These are phyloP conservation scores for Nomada goodeniana DNA, from an alignment of 2,888 invertebrate genomes.

Conservation along the genomic window DNA sequence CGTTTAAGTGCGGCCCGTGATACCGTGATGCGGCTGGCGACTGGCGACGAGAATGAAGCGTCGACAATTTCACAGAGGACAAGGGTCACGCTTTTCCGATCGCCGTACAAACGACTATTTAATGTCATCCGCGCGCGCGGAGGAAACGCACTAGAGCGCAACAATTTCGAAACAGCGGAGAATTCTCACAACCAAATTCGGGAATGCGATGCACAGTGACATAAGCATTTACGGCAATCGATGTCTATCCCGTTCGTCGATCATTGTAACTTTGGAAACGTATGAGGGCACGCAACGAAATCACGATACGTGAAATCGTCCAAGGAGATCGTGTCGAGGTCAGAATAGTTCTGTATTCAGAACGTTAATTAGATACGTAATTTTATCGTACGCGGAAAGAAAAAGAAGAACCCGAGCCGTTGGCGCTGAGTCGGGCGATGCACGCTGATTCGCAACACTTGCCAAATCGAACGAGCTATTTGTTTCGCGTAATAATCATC, in stretches of 20 bases:
- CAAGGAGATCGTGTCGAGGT: slow-evolving; percentile 57
- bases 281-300: slow-evolving; percentile 40
- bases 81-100: background rate
- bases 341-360: slow-evolving; percentile 58
- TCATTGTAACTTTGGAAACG: slow-evolving; percentile 44
- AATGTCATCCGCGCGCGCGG: background rate
- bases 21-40: background rate
- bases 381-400: slow-evolving; percentile 60
- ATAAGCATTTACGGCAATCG: background rate
- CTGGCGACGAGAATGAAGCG: slow-evolving; percentile 16
- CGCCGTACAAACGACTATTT: no score
- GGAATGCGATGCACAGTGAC: background rate
- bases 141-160: no score
- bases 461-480: background rate
- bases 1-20: background rate
- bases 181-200: background rate
- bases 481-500: background rate
- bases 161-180: background rate
- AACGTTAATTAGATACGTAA: slow-evolving; percentile 59
- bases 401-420: slow-evolving; percentile 30
- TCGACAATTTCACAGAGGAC: slow-evolving; percentile 9
- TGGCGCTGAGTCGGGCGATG: slow-evolving; percentile 10
- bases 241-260: background rate
- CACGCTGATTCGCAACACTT: slow-evolving; percentile 7
- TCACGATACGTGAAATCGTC: slow-evolving; percentile 59